Conservation (phyloP, 2,113 vertebrate species). For the Bujurquina vittata region DNA sequence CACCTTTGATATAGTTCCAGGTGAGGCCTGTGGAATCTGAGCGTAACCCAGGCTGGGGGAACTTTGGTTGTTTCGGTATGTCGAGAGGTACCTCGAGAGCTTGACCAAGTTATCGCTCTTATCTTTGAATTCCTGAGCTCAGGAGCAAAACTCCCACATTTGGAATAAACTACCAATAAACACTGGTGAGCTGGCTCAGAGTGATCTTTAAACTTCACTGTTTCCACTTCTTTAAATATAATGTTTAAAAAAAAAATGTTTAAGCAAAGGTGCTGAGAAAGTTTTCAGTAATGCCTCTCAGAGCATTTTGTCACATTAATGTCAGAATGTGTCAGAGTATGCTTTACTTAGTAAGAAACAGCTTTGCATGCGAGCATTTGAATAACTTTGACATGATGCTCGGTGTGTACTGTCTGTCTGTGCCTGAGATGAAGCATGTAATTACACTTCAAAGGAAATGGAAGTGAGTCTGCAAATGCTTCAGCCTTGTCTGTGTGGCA, state of each 20-base stretch:
- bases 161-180: not conserved
- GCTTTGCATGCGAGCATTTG: slow-evolving; percentile 1
- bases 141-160: not conserved
- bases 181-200: not conserved
- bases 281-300: not conserved
- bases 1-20: not conserved
- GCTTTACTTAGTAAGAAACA: not conserved
- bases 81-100: not conserved
- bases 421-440: slow-evolving; percentile 41
- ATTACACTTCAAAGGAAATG: slow-evolving; percentile 51
- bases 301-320: not conserved
- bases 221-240: slow-evolving; percentile 1
- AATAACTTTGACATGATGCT: slow-evolving; percentile 27
- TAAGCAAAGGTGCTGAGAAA: not conserved
- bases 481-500: slow-evolving; percentile 16
- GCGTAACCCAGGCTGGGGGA: not conserved
- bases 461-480: slow-evolving; percentile 22
- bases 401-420: slow-evolving; percentile 25
- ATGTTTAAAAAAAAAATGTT: not conserved
- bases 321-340: not conserved
- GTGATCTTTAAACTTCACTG: not conserved
- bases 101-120: not conserved
- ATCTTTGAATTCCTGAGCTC: not conserved
- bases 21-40: not conserved
- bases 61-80: not conserved